A percentile compares a stretch with the other conserved stretches of the same genome.
Conservation (phyloP, 2,888 invertebrate species). For the Pseudanteris insignis region DNA sequence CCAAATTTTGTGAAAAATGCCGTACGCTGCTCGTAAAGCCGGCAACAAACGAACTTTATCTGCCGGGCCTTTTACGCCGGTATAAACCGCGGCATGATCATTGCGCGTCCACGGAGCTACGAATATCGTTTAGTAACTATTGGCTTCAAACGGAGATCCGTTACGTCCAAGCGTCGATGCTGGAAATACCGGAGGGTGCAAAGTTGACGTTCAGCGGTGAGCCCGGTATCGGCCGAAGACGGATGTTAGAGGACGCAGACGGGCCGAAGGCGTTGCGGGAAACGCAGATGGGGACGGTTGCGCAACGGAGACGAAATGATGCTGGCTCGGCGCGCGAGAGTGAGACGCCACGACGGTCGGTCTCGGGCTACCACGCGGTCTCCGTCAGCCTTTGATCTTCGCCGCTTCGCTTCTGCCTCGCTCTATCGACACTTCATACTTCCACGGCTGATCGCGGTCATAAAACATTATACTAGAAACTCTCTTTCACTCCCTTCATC, state of each 20-base stretch:
- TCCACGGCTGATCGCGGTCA: constrained; percentile 65
- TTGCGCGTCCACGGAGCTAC: constrained; percentile 21
- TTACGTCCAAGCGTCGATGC: constrained; percentile 30
- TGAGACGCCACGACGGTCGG: constrained; percentile 30
- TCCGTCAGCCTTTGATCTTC: constrained; percentile 63
- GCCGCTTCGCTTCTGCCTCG: constrained; percentile 66
- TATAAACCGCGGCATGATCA: constrained; percentile 34
- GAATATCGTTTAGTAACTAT: constrained; percentile 24
- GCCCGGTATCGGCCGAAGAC: constrained; percentile 25
- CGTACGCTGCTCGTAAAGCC: constrained; percentile 18
- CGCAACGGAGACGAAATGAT: constrained; percentile 33
- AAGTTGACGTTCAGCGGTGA: constrained; percentile 39
- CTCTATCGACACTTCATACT: constrained; percentile 67
- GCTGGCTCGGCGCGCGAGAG: constrained; percentile 24
- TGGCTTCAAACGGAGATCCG: constrained; percentile 18
- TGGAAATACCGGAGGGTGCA: constrained; percentile 29
- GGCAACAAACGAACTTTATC: constrained; percentile 29
- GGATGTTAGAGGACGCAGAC: constrained; percentile 28
- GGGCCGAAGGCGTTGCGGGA: constrained; percentile 49
- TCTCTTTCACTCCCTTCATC: constrained; percentile 15
- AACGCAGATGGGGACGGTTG: constrained; percentile 48
- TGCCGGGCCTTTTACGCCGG: constrained; percentile 18
- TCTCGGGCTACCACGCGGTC: constrained; percentile 57
- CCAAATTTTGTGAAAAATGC: constrained; percentile 6
- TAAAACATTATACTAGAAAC: constrained; percentile 64